Percentiles rank a stretch among this genome's conserved stretches.
These are phyloP conservation scores for Oryzias curvinotus DNA, from an alignment of 2,113 vertebrate genomes.

Conservation along the genomic window DNA sequence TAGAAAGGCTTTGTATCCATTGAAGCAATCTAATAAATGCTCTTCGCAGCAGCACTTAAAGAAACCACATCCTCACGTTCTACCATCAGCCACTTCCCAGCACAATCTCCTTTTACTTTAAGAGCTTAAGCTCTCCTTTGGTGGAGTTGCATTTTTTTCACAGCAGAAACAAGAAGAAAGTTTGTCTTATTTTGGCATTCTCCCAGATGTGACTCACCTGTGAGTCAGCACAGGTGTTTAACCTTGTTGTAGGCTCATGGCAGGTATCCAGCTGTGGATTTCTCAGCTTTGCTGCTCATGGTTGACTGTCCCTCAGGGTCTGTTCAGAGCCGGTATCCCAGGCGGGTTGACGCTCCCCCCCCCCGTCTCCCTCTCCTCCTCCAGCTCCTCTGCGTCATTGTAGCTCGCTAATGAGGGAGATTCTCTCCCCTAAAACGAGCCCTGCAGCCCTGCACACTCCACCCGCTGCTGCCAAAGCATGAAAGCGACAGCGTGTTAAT, in stretches of 20 bases:
- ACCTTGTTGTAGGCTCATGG: conserved; percentile 14
- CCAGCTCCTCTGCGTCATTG: conserved; percentile 27
- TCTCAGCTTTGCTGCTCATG: conserved; percentile 32
- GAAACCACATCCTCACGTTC: conserved; percentile 28
- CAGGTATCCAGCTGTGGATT: conserved; percentile 25
- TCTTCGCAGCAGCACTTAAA: conserved; percentile 26
- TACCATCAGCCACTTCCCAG: not conserved
- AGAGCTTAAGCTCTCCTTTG: no score
- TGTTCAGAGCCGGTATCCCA: conserved; percentile 25
- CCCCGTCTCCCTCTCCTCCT: conserved; percentile 5
- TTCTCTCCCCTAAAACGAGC: conserved; percentile 25
- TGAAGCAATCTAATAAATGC: conserved; percentile 29
- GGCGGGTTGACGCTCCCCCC: conserved; percentile 14
- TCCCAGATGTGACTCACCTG: conserved; percentile 31
- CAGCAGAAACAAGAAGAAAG: no score
- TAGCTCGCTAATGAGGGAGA: conserved; percentile 64
- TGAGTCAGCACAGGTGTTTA: conserved; percentile 29
- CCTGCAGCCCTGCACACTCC: conserved; percentile 16
- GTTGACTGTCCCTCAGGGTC: conserved; percentile 26
- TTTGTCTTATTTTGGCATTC: not conserved
- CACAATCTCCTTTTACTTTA: not conserved
- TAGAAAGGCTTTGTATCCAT: conserved; percentile 23
- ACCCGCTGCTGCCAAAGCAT: conserved; percentile 24
- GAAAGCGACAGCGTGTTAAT: conserved; percentile 58
- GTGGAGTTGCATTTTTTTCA: no score